These are phyloP conservation scores for Antitype chi DNA, from an alignment of 2,888 invertebrate genomes.

Conservation along the genomic window DNA sequence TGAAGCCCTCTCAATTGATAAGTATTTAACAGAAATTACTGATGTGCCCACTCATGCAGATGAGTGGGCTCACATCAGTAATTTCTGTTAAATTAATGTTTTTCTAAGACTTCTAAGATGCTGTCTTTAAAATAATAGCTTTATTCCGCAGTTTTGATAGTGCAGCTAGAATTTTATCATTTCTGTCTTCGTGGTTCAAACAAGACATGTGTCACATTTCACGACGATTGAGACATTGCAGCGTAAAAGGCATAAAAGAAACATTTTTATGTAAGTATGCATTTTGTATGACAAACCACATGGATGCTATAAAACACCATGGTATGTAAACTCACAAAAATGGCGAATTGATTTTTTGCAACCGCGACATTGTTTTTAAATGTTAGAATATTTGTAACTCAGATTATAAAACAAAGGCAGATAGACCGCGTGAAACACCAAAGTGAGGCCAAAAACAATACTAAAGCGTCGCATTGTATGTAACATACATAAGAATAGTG, in stretches of 20 bases:
- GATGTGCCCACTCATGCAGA: not conserved
- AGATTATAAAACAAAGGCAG: too few species aligned
- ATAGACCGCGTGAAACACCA: too few species aligned
- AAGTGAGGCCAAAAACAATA: too few species aligned
- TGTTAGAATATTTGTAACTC: not conserved
- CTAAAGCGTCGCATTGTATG: too few species aligned
- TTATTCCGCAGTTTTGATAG: not conserved
- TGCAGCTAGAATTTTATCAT: not conserved
- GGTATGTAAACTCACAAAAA: not conserved
- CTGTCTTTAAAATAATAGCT: not conserved
- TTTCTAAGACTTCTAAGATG: not conserved
- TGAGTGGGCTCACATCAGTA: too few species aligned
- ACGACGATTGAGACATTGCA: not conserved
- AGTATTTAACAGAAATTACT: not conserved
- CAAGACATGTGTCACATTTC: not conserved
- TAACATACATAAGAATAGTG: too few species aligned
- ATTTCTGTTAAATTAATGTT: too few species aligned
- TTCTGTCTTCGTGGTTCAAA: not conserved
- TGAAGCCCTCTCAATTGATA: slow-evolving; percentile 18
- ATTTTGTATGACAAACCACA: not conserved
- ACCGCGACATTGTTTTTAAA: not conserved
- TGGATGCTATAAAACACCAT: not conserved
- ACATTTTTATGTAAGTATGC: not conserved
- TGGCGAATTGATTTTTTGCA: not conserved
- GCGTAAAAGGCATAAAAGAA: not conserved